Evolutionary conservation across 1,140 invertebrate genomes (phyloP), one percentile per base, ranked within the genome.

Genomic region (Drosophila malerkotliana): DNA sequence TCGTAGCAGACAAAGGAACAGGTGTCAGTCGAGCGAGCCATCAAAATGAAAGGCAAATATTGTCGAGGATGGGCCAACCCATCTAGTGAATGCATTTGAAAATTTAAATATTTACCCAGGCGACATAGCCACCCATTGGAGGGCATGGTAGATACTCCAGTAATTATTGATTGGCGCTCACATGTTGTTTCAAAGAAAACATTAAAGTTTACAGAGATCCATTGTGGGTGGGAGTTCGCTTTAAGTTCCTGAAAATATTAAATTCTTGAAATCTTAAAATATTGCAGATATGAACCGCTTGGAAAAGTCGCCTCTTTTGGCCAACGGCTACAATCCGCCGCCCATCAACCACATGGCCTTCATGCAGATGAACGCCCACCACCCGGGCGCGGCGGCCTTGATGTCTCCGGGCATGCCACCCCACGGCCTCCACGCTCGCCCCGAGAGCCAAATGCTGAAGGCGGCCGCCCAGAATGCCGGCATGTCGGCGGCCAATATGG

Each of bases 311-410:
- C 97, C 97, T 15, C 93, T 98, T 6, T 93, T 98, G 55, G 96
- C 97, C 34, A 98, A 98, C 91, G 98, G 97, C 34, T 98, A 98
- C 94, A 98, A 98, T 93, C 97, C 97, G 74, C 97, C 96, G 57
- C 97, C 97, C 47, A 97, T 97, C 75, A 96, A 96, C 85, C 97
- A 97, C 79, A 97, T 98, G 95, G 96, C 96, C 89, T 97, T 96
- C 92, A 97, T 97, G 96, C 96, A 96, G 92, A 94, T 95, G 84
- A 96, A 95, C 84, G 84, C 76, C 30, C 96, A 96, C 92, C 95
- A 95, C 83, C 93, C 94, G 14, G 93, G 94, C 41, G 93, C 94
- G 47, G 95, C 95, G 49, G 96, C 97, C 28, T 95, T 97, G 58
- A 94, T 97, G 92, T 97, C 96, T 41, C 96, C 96, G 4, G 97